Evolutionary conservation across 1,140 invertebrate genomes (phyloP), one percentile per base, ranked within the genome.

Genomic region (Dendroctonus valens): DNA sequence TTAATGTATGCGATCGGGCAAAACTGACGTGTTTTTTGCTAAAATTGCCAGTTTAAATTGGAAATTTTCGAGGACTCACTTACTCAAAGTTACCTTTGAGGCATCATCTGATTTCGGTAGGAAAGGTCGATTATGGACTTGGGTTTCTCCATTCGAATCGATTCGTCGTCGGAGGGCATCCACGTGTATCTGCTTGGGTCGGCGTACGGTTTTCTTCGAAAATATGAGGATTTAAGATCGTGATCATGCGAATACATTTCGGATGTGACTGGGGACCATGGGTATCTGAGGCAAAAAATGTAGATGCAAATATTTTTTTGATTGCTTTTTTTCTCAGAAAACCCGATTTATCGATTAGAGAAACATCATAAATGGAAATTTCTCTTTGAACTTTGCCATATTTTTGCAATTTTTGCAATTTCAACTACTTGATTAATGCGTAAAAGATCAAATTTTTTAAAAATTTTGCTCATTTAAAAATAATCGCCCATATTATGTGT

Each of bases 21-120:
- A 96, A 96, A 74, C 91, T 94, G 40, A 96, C 93, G 77, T 95
- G 93, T 77, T 94, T 95, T 67, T 87, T 86, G 78, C 88, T 89
- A 79, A 58, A 77, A 77, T 26, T 26, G 26, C 26, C 26, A 26
- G 26, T 26, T 26, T 26, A 55, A 68, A 39, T 39, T 54, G 11
- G 38, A 63, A 53, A 14, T 51, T 12, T 9, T 26, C 26, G 26
- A 1, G 26, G 26, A 4, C 5, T 51, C 50, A 3, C 2, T 51
- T n/a, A 3, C 15, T 12, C 8, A 51, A 9, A 26, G 26, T 54
- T 44, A 71, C 63, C 67, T 68, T 67, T 65, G 44, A 67, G 72
- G 59, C 65, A 70, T 46, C 61, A 66, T 42, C 26, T 68, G 66
- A 44, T 69, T 67, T 41, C 55, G 40, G 53, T 68, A 66, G 42